Base-by-base conservation (phyloP, 2,888 invertebrate genomes). In the Xestia c-nigrum region DNA sequence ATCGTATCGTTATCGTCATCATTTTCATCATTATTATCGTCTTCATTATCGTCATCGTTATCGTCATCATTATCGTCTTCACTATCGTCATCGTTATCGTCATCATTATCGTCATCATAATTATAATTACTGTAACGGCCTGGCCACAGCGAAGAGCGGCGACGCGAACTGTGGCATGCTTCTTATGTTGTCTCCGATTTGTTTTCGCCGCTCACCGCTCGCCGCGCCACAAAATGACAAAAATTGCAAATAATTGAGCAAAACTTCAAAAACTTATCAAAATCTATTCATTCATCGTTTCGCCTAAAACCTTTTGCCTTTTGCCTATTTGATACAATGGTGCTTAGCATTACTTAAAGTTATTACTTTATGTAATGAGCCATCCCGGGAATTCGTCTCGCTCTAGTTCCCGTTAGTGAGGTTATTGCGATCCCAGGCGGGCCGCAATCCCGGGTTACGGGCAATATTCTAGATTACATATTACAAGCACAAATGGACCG, bases 321-420 rank as follows among this genome's bases (percentile, higher is more conserved):
- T 52, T 50, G n/a, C 67, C 55, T 59, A 72, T 70, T n/a, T 74
- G 65, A 82, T 69, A 83, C 83, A 78, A 74, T 38, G 52, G 74
- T 65, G 72, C 80, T 74, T 79, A 82, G 50, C 69, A 47, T 72
- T 65, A 85, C 74, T 80, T 80, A 69, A 63, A 80, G 76, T 83
- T 85, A 85, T 85, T 77, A 76, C 78, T 80, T 47, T 70, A 83
- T 43, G 73, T 85, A 85, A 86, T 78, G 83, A 86, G 64, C 84
- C 81, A 84, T 86, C 64, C 43, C 61, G 77, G 52, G 72, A 76
- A 80, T 86, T 78, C 70, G 84, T 84, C 81, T 74, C 85, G 85
- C 84, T 86, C 74, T 78, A 78, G 72, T 85, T 78, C 65, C 69
- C 47, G 52, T 81, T 68, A 80, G 77, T 83, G 61, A 68, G 74